Evolutionary conservation across 2,888 invertebrate genomes (phyloP).

Genomic region (Phania funesta): DNA sequence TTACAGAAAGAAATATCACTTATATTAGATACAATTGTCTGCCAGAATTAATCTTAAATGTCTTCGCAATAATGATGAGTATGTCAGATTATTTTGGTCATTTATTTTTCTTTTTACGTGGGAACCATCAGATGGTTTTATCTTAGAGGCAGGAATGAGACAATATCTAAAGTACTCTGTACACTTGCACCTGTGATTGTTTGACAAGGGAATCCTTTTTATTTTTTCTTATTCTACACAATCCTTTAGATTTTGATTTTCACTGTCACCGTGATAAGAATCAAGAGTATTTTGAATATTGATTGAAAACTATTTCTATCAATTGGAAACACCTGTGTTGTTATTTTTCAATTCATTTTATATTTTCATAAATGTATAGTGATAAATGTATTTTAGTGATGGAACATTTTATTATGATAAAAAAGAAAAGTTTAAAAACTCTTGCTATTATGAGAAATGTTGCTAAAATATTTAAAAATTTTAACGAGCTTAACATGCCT

Average conservation of each 20-base stretch:
- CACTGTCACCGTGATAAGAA: conserved; percentile 48
- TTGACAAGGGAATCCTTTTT: conserved; percentile 39
- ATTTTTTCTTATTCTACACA: not conserved
- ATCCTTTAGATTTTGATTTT: conserved; percentile 40
- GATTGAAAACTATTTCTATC: conserved; percentile 16
- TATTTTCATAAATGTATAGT: not conserved
- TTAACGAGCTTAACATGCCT: too few relatives aligned
- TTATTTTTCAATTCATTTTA: not conserved
- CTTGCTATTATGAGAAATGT: too few relatives aligned
- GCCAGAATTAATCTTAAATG: not conserved
- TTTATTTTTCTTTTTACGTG: conserved; percentile 20
- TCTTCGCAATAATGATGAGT: conserved; percentile 3
- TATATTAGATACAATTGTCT: not conserved
- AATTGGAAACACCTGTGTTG: conserved; percentile 20
- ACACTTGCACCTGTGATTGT: conserved; percentile 39
- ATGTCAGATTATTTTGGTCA: conserved; percentile 13
- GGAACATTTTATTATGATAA: too few relatives aligned
- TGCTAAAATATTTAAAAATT: too few relatives aligned
- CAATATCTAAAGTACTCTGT: conserved; percentile 26
- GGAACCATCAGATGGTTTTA: not conserved
- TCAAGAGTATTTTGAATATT: conserved; percentile 33
- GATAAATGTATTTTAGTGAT: too few relatives aligned
- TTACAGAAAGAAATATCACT: conserved; percentile 18
- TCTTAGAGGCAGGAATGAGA: conserved; percentile 10
- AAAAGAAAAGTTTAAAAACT: too few relatives aligned